These are phyloP conservation scores for Drosophila virilis DNA, from an alignment of 1,140 invertebrate genomes.

Conservation along the genomic window DNA sequence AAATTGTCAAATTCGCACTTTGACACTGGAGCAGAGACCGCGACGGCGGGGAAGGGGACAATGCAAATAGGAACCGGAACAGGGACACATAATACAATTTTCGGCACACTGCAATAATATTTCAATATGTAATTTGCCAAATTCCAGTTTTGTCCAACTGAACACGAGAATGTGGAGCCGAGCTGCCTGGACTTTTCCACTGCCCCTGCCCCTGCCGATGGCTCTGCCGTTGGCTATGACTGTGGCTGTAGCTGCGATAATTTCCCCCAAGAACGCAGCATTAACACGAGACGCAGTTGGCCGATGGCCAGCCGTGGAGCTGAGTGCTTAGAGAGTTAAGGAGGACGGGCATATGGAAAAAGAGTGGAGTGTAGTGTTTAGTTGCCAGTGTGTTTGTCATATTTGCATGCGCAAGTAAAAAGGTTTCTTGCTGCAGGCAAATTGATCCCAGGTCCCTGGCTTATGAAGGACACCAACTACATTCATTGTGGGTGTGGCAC, in stretches of 20 bases:
- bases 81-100: slow-evolving; percentile 55
- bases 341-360: slow-evolving; percentile 1
- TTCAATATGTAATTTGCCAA: slow-evolving; percentile 82
- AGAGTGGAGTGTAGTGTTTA: slow-evolving; percentile 4
- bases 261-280: slow-evolving; percentile 80
- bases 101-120: slow-evolving; percentile 79
- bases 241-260: slow-evolving; percentile 64
- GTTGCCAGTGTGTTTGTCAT: slow-evolving; percentile 70
- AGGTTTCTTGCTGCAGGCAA: slow-evolving; percentile 79
- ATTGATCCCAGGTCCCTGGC: slow-evolving; percentile 80
- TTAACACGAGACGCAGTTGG: slow-evolving; percentile 76
- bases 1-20: slow-evolving; percentile 80
- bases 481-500: slow-evolving; percentile 26
- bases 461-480: slow-evolving; percentile 70
- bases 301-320: slow-evolving; percentile 55
- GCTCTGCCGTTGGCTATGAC: slow-evolving; percentile 26
- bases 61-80: not conserved
- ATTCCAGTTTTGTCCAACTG: slow-evolving; percentile 62
- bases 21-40: slow-evolving; percentile 15
- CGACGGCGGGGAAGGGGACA: not conserved
- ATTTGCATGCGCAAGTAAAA: slow-evolving; percentile 81
- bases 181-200: not conserved
- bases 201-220: not conserved
- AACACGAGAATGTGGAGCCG: slow-evolving; percentile 10
- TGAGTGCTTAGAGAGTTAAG: slow-evolving; percentile 44